Conservation (phyloP, 2,797 vertebrate genomes). For the Typhlichthys subterraneus region DNA sequence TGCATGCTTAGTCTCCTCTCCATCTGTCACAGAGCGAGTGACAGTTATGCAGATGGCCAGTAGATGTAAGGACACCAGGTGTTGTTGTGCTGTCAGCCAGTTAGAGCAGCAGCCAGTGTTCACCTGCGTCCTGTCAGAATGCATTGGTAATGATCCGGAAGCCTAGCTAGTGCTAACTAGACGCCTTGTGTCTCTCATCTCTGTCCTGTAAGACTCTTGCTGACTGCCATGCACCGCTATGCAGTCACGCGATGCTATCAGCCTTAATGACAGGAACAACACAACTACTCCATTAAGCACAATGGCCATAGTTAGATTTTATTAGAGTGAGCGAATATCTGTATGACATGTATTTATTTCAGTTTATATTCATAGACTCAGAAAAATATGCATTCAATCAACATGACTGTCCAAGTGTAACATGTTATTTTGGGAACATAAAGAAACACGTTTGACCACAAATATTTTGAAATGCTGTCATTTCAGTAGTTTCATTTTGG, state of each 20-base stretch:
- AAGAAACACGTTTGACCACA: too few species aligned
- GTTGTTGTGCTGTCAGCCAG: conserved; percentile 52
- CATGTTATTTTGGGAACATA: too few species aligned
- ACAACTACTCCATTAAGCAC: not conserved
- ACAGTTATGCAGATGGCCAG: conserved; percentile 40
- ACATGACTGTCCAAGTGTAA: too few species aligned
- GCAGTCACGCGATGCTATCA: conserved; percentile 13
- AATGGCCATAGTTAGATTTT: not conserved
- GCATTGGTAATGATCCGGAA: conserved; percentile 53
- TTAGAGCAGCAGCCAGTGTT: conserved; percentile 60
- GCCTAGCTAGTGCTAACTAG: conserved; percentile 15
- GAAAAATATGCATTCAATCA: too few species aligned
- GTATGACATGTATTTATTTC: too few species aligned
- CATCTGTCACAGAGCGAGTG: conserved; percentile 45
- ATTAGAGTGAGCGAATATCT: too few species aligned
- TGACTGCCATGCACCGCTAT: conserved; percentile 15
- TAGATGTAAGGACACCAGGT: conserved; percentile 50
- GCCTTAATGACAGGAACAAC: too few species aligned
- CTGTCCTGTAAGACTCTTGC: conserved; percentile 19
- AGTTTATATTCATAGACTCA: too few species aligned
- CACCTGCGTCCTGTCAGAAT: conserved; percentile 53
- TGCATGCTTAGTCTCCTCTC: conserved; percentile 51
- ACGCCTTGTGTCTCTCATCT: conserved; percentile 43
- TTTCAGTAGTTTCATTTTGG: too few species aligned
- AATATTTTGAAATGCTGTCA: too few species aligned